These are phyloP conservation scores for Symphodus melops DNA, from an alignment of 2,113 vertebrate genomes.

Conservation along the genomic window DNA sequence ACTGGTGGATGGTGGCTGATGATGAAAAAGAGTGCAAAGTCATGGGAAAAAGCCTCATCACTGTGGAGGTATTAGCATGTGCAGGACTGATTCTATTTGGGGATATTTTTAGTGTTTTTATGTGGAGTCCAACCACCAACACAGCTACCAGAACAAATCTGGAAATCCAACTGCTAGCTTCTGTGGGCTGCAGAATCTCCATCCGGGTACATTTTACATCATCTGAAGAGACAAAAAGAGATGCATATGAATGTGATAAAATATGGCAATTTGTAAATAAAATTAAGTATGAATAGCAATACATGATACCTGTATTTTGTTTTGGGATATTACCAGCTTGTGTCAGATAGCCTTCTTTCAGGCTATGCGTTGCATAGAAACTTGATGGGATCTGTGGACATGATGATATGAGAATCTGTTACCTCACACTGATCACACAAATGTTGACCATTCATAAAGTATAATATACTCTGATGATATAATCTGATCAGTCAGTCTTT, in stretches of 20 bases:
- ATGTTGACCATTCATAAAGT: too few relatives aligned
- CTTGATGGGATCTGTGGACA: constrained; percentile 35
- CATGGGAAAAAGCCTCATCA: constrained; percentile 64
- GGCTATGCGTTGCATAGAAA: background rate
- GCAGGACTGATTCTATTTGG: background rate
- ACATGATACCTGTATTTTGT: background rate
- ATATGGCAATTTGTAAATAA: background rate
- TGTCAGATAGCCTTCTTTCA: constrained; percentile 12
- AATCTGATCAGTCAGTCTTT: too few relatives aligned
- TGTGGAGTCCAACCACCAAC: constrained; percentile 45
- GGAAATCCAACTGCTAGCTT: constrained; percentile 27
- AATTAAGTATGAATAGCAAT: background rate
- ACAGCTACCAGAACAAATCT: constrained; percentile 22
- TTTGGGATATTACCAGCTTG: constrained; percentile 51
- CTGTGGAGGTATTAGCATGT: constrained; percentile 5
- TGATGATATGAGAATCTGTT: background rate
- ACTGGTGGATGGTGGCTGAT: constrained; percentile 36
- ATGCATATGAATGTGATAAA: too few relatives aligned
- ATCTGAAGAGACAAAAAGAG: background rate
- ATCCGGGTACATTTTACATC: background rate
- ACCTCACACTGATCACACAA: background rate
- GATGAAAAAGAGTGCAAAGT: constrained; percentile 53
- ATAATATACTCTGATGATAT: too few relatives aligned
- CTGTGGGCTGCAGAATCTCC: background rate
- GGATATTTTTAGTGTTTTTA: constrained; percentile 17